Base-by-base conservation (phyloP, 2,888 invertebrate genomes). In the Homarus gammarus region DNA sequence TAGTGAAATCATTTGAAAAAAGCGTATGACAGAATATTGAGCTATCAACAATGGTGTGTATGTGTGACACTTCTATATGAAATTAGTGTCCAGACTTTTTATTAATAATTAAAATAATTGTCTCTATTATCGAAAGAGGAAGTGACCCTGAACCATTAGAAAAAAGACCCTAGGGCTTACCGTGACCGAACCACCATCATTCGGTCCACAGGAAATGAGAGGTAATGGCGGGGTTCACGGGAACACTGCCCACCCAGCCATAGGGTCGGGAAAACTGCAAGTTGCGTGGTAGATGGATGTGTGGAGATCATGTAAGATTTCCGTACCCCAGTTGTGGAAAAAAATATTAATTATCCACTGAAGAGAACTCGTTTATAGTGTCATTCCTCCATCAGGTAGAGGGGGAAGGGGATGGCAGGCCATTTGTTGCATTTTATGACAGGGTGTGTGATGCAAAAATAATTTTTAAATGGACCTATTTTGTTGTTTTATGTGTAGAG, bases 301-400 rank as follows among this genome's bases (percentile, higher is more conserved):
- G 33, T 1, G 44, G 68, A 78, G 85, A 86, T 86, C 78, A 86
- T 77, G 78, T 86, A 86, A 86, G 85, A 86, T 86, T 86, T 86
- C 78, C 85, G 78, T 77, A 49, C 85, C 85, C 85, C 68, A 78
- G 85, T 86, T 86, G 85, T 51, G 49, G 44, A 72, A 84, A 84
- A 84, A 84, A 84, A 72, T 78, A 68, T 78, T 86, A 86, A 86
- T 86, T 86, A 86, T 86, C 78, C 78, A 86, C 78, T 86, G 85
- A 86, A 77, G 85, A 86, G 85, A 78, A 40, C 49, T 78, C 85
- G 78, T 86, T 78, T 78, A 86, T 78, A 75, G 85, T 78, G 85
- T 86, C 85, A 78, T 86, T 70, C 85, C 78, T 78, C 68, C 73
- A 56, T 33, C 75, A 61, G 51, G 77, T 22, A 38, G 78, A 64